These are phyloP conservation scores for Myotis findleyi DNA, from an alignment of 2,797 vertebrate genomes.

Conservation along the genomic window DNA sequence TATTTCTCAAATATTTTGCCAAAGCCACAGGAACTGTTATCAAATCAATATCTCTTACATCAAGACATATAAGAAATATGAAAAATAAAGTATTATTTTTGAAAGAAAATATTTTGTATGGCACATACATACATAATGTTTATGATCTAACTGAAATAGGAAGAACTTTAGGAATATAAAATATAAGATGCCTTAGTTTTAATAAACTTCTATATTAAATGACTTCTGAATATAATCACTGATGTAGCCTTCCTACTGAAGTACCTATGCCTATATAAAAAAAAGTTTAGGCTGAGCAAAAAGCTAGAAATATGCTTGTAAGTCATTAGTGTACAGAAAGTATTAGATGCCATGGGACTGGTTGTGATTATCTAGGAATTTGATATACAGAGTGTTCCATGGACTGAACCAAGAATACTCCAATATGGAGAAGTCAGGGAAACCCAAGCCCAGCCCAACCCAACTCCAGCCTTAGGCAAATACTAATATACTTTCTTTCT, in stretches of 20 bases:
- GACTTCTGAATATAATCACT: not conserved
- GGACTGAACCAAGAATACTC: not conserved
- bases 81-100: slow-evolving; percentile 11
- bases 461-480: not conserved
- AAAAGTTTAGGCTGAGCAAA: not conserved
- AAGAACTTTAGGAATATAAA: slow-evolving; percentile 4
- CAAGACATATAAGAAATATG: not conserved
- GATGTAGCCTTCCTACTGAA: not conserved
- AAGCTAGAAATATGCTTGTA: not conserved
- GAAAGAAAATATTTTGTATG: not conserved
- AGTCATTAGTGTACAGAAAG: not conserved
- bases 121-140: not conserved
- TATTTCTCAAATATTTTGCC: not conserved
- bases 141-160: not conserved
- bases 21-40: not conserved
- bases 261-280: not conserved
- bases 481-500: not conserved
- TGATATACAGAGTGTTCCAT: not conserved
- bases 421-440: not conserved
- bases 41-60: not conserved
- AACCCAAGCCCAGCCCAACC: not conserved
- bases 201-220: not conserved
- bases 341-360: not conserved
- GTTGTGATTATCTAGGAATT: not conserved
- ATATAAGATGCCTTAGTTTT: not conserved